Percentiles rank a stretch among this genome's conserved stretches.
Evolutionary conservation across 2,888 invertebrate genomes (phyloP).

Genomic region (Drosophila macrospina): DNA sequence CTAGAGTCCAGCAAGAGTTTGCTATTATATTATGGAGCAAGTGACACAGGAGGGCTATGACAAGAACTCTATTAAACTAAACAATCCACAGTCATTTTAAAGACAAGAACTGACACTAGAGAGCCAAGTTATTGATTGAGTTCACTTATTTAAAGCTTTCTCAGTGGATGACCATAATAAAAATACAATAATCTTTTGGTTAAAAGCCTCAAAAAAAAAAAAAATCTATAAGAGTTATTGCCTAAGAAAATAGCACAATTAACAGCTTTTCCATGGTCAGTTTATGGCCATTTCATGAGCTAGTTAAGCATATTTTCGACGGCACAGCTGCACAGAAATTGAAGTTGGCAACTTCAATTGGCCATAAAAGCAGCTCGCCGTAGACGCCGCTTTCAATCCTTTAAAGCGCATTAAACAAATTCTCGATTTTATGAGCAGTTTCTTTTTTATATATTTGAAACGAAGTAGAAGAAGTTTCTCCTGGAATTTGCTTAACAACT

Average conservation of each 20-base stretch:
- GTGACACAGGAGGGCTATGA: too few relatives aligned
- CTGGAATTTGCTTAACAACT: slow-evolving; percentile 1
- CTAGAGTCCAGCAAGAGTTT: too few relatives aligned
- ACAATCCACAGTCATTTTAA: too few relatives aligned
- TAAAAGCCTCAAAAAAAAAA: too few relatives aligned
- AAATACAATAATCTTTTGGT: not conserved
- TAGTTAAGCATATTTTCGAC: not conserved
- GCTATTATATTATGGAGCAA: too few relatives aligned
- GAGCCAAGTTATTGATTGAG: too few relatives aligned
- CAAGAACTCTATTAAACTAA: too few relatives aligned
- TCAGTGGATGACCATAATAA: not conserved
- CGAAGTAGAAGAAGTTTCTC: not conserved
- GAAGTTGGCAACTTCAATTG: slow-evolving; percentile 15
- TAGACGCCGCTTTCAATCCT: slow-evolving; percentile 1
- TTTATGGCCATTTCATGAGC: slow-evolving; percentile 13
- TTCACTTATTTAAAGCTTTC: too few relatives aligned
- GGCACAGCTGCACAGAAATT: slow-evolving; percentile 1
- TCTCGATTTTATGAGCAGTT: slow-evolving; percentile 7
- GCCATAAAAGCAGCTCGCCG: slow-evolving; percentile 4
- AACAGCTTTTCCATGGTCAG: slow-evolving; percentile 1
- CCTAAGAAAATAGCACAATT: not conserved
- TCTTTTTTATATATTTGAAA: not conserved
- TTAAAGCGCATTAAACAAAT: slow-evolving; percentile 14
- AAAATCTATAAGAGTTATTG: not conserved
- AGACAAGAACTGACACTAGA: too few relatives aligned